Percentiles rank a stretch among this genome's conserved stretches.
phyloP scores from a whole-genome alignment of 2,888 invertebrate species.

The Chrysolina americana region DNA sequence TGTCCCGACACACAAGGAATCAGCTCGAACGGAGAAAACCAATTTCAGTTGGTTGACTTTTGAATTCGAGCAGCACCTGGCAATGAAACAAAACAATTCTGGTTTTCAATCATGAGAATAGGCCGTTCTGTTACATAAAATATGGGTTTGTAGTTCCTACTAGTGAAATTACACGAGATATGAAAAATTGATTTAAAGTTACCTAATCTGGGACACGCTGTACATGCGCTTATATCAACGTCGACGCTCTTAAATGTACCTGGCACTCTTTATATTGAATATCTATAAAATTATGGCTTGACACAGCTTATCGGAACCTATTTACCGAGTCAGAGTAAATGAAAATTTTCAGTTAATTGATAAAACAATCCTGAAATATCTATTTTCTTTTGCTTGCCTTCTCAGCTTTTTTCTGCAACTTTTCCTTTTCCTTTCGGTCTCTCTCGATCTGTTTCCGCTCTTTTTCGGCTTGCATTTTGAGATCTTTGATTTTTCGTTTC shows the following conservation, averaged over 20 bases:
- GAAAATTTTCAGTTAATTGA: not conserved
- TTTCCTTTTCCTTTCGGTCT: constrained; percentile 86
- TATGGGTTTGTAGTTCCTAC: too few species aligned
- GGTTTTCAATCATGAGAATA: not conserved
- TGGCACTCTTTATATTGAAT: constrained; percentile 24
- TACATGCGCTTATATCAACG: constrained; percentile 9
- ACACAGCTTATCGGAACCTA: not conserved
- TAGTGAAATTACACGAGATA: too few species aligned
- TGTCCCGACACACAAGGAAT: not conserved
- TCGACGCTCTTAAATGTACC: not conserved
- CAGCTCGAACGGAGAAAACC: not conserved
- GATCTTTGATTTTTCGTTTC: constrained; percentile 89
- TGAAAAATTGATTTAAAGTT: not conserved
- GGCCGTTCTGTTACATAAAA: not conserved
- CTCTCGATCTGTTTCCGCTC: constrained; percentile 86
- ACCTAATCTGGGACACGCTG: constrained; percentile 5
- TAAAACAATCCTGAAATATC: constrained; percentile 11
- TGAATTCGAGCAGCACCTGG: too few species aligned
- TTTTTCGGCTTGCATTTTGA: constrained; percentile 81
- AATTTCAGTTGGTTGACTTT: not conserved
- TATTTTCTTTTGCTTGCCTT: constrained; percentile 78
- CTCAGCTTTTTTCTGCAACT: constrained; percentile 89
- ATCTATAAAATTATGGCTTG: constrained; percentile 19
- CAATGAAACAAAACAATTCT: too few species aligned
- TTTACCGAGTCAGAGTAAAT: not conserved